These are phyloP conservation scores for Halcyon smyrnensis DNA, from an alignment of 2,797 vertebrate genomes.

Conservation along the genomic window DNA sequence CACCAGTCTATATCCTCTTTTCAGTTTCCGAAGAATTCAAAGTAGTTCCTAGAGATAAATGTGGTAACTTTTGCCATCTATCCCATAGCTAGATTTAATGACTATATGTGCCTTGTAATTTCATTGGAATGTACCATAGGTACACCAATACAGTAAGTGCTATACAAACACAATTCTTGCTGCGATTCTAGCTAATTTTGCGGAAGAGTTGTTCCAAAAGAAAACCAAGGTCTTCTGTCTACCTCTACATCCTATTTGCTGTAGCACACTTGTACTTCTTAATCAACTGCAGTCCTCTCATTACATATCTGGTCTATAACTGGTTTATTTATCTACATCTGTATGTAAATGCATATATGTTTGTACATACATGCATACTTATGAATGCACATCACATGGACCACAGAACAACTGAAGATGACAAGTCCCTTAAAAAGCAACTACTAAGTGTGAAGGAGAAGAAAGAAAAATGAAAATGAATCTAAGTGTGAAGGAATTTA, in stretches of 20 bases:
- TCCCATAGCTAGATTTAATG: neutral
- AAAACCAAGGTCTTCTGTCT: neutral
- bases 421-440: neutral
- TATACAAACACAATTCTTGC: neutral
- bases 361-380: too few relatives aligned
- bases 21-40: neutral
- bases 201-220: neutral
- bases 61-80: neutral
- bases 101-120: neutral
- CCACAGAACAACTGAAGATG: neutral
- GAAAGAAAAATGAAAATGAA: neutral
- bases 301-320: neutral
- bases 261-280: neutral
- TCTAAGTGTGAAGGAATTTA: neutral
- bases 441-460: neutral
- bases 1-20: neutral
- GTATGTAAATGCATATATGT: neutral
- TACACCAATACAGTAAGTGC: neutral
- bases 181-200: neutral
- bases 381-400: neutral
- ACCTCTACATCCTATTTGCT: neutral
- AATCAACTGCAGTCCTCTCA: neutral
- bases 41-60: neutral
- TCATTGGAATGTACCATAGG: neutral
- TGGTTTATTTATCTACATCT: neutral